Evolutionary conservation across 2,113 vertebrate species (phyloP), one percentile per base, ranked within the genome.

Genomic region (Oncorhynchus mykiss): DNA sequence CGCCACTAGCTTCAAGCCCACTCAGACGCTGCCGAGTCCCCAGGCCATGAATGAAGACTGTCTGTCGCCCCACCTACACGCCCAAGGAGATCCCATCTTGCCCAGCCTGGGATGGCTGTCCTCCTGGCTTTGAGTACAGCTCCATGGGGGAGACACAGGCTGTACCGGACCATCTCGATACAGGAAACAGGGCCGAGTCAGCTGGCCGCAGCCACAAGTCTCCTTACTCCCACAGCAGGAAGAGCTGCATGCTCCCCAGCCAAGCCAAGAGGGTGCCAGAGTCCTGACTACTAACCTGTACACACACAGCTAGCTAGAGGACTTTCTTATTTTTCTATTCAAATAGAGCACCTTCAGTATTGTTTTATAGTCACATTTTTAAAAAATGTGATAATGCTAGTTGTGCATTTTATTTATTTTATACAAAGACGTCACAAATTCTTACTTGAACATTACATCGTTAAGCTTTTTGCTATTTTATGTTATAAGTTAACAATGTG

Each of bases 111-210:
- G 89, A 89, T 8, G 71, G 87, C 39, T 24, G 82, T 1, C 72
- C 89, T 45, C 86, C 87, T 0, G 72, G 86, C 54, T 92, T 90
- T 0, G 0, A 78, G n/a, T 89, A 89, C 73, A 73, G 87, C n/a
- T 82, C 82, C 80, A 75, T 3, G 0, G 80, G 87, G 76, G 14
- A 92, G 91, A 18, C 89, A 92, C 82, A 83, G 6, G 8, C 13
- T 90, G 0, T 93, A 86, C 71, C 73, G 81, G 25, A 80, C 78
- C 0, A 2, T 76, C 78, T 86, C 85, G 7, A 24, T 45, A 27
- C 29, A n/a, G n/a, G 65, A 20, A 1, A 25, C 1, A 48, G 22
- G 48, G 20, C 39, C 2, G 31, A 71, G 31, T 27, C 27, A 48
- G 60, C 27, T 68, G 0, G 18, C 60, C 0, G 3, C 9, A 3